Conservation (phyloP, 1,140 invertebrate species). For the Pseudomyrmex pallidus region DNA sequence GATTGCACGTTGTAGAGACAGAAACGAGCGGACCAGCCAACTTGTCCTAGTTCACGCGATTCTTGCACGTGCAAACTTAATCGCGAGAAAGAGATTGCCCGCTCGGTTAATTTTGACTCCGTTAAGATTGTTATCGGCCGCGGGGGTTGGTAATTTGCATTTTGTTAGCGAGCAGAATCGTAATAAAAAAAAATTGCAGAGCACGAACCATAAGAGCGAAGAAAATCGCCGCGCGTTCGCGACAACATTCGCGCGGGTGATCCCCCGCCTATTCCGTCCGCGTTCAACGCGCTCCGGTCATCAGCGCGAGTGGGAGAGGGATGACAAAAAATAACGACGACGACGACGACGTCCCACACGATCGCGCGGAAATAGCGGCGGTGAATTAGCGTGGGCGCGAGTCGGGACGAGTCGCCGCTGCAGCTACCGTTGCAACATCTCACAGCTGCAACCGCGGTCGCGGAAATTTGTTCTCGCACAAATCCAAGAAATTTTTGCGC, state of each 20-base stretch:
- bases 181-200: too few relatives aligned
- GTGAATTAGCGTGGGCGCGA: conserved; percentile 65
- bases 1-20: conserved; percentile 20
- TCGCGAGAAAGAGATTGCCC: neutral
- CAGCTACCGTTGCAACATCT: conserved; percentile 22
- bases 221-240: conserved; percentile 62
- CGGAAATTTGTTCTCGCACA: neutral
- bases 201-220: too few relatives aligned
- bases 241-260: conserved; percentile 56
- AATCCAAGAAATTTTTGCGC: neutral
- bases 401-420: conserved; percentile 47
- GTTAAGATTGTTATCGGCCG: conserved; percentile 35
- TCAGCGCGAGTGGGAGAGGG: conserved; percentile 71
- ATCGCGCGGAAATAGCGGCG: conserved; percentile 60
- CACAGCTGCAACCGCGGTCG: neutral
- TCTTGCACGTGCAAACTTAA: conserved; percentile 13
- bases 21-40: conserved; percentile 7
- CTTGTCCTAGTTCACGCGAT: conserved; percentile 31
- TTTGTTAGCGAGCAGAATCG: neutral
- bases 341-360: conserved; percentile 60
- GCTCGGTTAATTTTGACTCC: conserved; percentile 32
- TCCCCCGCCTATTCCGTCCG: conserved; percentile 70
- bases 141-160: neutral
- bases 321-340: conserved; percentile 30
- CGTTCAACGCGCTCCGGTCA: conserved; percentile 65